These are phyloP conservation scores for Loriculus beryllinus DNA, from an alignment of 2,797 vertebrate genomes.

Conservation along the genomic window DNA sequence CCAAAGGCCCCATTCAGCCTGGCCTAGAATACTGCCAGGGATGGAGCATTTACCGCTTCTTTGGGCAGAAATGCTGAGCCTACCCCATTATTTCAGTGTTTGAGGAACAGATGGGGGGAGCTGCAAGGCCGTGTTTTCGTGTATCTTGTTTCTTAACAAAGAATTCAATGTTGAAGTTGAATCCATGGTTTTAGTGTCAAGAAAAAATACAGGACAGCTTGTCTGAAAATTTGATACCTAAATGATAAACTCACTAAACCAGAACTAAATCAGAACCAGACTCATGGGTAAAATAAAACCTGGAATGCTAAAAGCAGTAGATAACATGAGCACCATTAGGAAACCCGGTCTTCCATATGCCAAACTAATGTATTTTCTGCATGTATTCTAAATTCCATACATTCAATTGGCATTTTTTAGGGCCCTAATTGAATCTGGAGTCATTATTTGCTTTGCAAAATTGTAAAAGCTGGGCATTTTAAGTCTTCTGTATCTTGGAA, in stretches of 20 bases:
- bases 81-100: not conserved
- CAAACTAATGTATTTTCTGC: not conserved
- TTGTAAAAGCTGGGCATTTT: not conserved
- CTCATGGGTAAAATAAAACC: not conserved
- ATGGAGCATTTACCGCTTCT: not conserved
- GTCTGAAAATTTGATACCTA: not conserved
- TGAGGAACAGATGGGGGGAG: not conserved
- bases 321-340: not conserved
- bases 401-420: not conserved
- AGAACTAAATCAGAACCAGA: not conserved
- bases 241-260: not conserved
- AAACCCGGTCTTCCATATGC: not conserved
- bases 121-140: not conserved
- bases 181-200: not conserved
- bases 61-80: not conserved
- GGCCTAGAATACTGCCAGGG: not conserved
- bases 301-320: not conserved
- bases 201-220: not conserved
- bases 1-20: not conserved
- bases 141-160: not conserved
- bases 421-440: not conserved
- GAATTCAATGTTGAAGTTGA: not conserved
- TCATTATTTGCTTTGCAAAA: not conserved
- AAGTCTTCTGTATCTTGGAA: not conserved
- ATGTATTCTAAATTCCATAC: not conserved